These are phyloP conservation scores for Trissonchulus latispiculum DNA, from an alignment of 2,888 invertebrate genomes.

Conservation along the genomic window DNA sequence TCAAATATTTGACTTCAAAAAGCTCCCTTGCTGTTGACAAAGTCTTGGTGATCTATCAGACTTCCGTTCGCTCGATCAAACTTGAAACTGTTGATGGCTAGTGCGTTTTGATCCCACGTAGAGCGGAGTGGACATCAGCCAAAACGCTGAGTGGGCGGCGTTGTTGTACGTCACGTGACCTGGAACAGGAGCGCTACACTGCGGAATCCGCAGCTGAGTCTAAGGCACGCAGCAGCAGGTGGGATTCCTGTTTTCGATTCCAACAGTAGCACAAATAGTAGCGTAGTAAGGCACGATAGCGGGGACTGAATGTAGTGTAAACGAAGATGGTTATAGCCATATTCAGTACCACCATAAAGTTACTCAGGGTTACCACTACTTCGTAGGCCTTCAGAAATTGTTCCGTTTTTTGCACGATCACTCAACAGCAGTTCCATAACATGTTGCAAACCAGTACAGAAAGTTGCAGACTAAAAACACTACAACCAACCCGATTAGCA, in stretches of 20 bases:
- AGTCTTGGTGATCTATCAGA: no score
- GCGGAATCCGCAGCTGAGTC: no score
- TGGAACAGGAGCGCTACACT: no score
- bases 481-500: slow-evolving; percentile 48
- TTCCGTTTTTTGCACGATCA: slow-evolving; percentile 40
- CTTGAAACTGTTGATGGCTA: no score
- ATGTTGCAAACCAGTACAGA: slow-evolving; percentile 25
- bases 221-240: neutral
- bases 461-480: slow-evolving; percentile 48
- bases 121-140: no score
- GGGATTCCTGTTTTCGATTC: neutral
- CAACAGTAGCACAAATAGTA: slow-evolving; percentile 4
- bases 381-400: slow-evolving; percentile 20
- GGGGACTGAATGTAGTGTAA: slow-evolving; percentile 46
- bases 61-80: no score
- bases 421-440: slow-evolving; percentile 30
- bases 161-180: no score
- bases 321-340: slow-evolving; percentile 45
- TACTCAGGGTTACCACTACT: slow-evolving; percentile 32
- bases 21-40: no score
- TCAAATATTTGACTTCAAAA: no score
- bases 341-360: slow-evolving; percentile 45
- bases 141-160: no score
- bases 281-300: slow-evolving; percentile 33
- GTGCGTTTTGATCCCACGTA: no score